A percentile compares a stretch with the other conserved stretches of the same genome.
Evolutionary conservation across 2,113 vertebrate species (phyloP).

Genomic region (Spermophilus dauricus): DNA sequence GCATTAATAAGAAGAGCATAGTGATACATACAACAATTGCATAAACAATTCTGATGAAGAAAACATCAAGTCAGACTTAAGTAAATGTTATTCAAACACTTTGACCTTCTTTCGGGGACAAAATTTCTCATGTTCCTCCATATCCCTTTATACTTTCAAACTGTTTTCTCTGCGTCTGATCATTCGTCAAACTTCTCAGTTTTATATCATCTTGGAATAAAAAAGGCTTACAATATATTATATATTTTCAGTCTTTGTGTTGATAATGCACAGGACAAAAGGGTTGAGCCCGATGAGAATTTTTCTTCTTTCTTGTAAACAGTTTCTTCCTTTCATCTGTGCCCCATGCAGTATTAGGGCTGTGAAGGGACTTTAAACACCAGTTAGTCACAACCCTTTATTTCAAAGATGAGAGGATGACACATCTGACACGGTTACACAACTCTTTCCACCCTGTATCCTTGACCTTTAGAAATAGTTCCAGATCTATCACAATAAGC

Average conservation of each 20-base stretch:
- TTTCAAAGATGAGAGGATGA: neutral
- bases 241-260: conserved; percentile 20
- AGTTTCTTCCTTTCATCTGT: neutral
- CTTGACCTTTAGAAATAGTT: neutral
- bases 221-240: neutral
- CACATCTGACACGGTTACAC: neutral
- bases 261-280: neutral
- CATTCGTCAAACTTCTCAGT: neutral
- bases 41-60: conserved; percentile 33
- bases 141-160: neutral
- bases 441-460: neutral
- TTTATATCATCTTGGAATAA: neutral
- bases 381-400: neutral
- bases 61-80: neutral
- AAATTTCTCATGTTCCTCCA: neutral
- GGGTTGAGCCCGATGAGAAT: neutral
- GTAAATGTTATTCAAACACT: neutral
- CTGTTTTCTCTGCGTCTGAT: neutral
- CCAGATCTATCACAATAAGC: neutral
- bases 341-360: neutral
- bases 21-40: neutral
- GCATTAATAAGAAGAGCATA: neutral
- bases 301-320: neutral
- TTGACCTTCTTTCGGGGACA: neutral
- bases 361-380: neutral